phyloP scores from a whole-genome alignment of 92 coral and sea anemone species.

The Heliopora coerulea region DNA sequence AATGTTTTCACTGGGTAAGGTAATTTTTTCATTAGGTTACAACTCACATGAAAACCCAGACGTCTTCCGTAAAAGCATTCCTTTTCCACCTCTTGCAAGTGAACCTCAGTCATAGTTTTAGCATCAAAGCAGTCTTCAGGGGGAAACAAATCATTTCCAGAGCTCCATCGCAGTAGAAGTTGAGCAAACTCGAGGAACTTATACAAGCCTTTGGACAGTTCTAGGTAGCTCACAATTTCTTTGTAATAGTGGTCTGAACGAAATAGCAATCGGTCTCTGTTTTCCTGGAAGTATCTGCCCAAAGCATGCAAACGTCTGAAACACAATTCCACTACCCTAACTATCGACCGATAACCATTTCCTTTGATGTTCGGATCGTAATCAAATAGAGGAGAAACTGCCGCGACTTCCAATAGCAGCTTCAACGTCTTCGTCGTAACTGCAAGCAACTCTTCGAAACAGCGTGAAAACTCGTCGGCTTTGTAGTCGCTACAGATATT shows the following conservation, averaged over 20 bases:
- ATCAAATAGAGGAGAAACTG: conserved; percentile 67
- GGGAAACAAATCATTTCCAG: conserved; percentile 67
- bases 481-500: conserved; percentile 57
- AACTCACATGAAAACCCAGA: conserved; percentile 89
- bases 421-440: conserved; percentile 63
- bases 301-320: conserved; percentile 75
- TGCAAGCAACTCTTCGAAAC: conserved; percentile 65
- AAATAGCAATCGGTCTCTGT: conserved; percentile 81
- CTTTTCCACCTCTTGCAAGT: conserved; percentile 71
- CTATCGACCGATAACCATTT: conserved; percentile 82
- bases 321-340: conserved; percentile 69
- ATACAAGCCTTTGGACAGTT: conserved; percentile 61
- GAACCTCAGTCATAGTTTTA: conserved; percentile 66
- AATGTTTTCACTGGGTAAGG: too few species aligned
- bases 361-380: conserved; percentile 82
- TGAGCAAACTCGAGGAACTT: conserved; percentile 74
- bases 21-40: background rate
- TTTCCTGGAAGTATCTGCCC: conserved; percentile 67
- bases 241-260: conserved; percentile 90
- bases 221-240: conserved; percentile 77
- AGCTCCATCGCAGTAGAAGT: conserved; percentile 63
- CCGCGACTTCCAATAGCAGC: conserved; percentile 61
- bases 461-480: conserved; percentile 65
- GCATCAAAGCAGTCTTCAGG: conserved; percentile 66
- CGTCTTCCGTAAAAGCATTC: conserved; percentile 95